Conservation (phyloP, 2,797 vertebrate species). For the Nasua narica region DNA sequence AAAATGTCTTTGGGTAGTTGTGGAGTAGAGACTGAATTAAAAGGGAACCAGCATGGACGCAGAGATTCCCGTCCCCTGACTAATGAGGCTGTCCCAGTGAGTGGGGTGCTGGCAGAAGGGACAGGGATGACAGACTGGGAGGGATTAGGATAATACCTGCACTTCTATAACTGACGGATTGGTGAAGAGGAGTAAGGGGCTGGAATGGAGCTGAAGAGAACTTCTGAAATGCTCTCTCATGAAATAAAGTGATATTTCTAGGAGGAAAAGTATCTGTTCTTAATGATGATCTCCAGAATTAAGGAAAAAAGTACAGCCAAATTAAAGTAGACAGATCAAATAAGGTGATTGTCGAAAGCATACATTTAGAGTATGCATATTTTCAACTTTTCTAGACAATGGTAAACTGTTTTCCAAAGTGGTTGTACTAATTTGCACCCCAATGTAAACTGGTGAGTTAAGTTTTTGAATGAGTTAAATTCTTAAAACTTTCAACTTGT, state of each 20-base stretch:
- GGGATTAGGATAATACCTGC: background rate
- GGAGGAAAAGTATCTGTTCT: background rate
- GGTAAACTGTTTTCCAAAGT: background rate
- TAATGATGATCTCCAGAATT: background rate
- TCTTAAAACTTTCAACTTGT: background rate
- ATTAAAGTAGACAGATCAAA: background rate
- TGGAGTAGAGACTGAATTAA: background rate
- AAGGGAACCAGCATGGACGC: background rate
- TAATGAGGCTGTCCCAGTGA: background rate
- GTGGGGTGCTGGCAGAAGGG: background rate
- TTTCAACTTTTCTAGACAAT: background rate
- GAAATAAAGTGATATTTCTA: background rate
- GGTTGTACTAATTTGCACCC: background rate
- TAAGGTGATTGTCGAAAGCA: background rate
- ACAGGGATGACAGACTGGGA: background rate
- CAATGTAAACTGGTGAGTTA: background rate
- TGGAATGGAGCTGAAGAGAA: background rate
- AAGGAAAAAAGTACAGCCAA: background rate
- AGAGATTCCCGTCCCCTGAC: background rate
- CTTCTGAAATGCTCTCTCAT: background rate
- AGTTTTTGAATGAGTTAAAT: background rate
- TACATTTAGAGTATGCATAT: background rate
- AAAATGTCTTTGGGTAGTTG: background rate
- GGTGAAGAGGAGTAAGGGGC: background rate
- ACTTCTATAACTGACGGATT: background rate